Evolutionary conservation across 2,888 invertebrate genomes (phyloP), one percentile per base, ranked within the genome.

Genomic region (Leptarthrus brevirostris): DNA sequence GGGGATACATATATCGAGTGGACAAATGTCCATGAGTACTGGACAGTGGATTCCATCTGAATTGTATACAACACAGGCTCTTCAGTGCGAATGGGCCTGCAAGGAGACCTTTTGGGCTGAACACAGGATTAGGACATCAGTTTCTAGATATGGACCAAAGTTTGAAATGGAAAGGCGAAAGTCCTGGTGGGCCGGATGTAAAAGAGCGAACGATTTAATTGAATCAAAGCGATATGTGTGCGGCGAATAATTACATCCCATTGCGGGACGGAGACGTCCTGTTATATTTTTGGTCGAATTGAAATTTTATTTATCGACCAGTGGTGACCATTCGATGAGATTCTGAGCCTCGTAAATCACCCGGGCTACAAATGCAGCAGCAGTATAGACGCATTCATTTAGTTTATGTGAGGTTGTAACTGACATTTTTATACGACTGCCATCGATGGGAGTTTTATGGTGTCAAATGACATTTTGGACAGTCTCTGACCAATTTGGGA

Each of bases 241-340:
- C 61, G 44, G 70, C 73, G 69, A 75, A 75, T 75, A 75, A 75
- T 75, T 75, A 75, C 61, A 75, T 54, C 53, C 71, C 53, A 54
- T 71, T 53, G 71, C 36, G 54, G 54, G 54, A 36, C 18, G 24
- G 44, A 52, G 56, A 58, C 44, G 58, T 72, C 64, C 72, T 75
- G 74, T 74, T 74, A 75, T 75, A 74, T 72, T 74, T 75, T 75
- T 75, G 75, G 74, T 75, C 66, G 74, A 75, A 75, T 75, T 75
- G 75, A 75, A 75, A 75, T 75, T 75, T 75, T 75, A 75, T 75
- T 75, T 75, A 75, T 75, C 54, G 74, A 66, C 66, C 74, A 74
- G 72, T 72, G 75, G 75, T 74, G 74, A 58, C 75, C 75, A 75
- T 75, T 75, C 75, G 73, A 75, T 75, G 73, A 75, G 70, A 70